Percentiles rank a stretch among this genome's conserved stretches.
These are phyloP conservation scores for Drosophila aff. DNA, from an alignment of 1,140 invertebrate genomes.

Conservation along the genomic window DNA sequence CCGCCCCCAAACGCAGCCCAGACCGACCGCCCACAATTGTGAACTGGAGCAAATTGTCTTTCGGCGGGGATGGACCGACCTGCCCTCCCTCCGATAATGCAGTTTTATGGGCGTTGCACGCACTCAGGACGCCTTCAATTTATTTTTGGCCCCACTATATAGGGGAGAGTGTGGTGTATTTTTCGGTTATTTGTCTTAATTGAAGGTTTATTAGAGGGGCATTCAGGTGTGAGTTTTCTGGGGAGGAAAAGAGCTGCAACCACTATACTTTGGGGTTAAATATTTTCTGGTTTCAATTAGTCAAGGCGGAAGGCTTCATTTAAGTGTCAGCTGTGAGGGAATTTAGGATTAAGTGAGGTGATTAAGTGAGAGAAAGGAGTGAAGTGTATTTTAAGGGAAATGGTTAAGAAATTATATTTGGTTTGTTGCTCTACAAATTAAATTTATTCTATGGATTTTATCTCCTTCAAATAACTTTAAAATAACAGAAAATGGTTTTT, in stretches of 20 bases:
- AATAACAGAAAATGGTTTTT: background rate
- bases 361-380: conserved; percentile 5
- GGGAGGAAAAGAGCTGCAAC: background rate
- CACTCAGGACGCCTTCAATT: conserved; percentile 31
- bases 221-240: conserved; percentile 38
- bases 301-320: conserved; percentile 42
- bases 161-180: conserved; percentile 12
- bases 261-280: conserved; percentile 31
- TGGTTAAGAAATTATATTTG: too few species aligned
- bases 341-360: conserved; percentile 4
- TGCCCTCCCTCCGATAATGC: conserved; percentile 35
- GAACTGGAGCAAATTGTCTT: conserved; percentile 75
- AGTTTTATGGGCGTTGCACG: conserved; percentile 59
- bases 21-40: conserved; percentile 52
- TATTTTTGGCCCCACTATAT: conserved; percentile 27
- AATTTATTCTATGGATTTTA: background rate
- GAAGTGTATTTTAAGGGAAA: background rate
- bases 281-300: conserved; percentile 66
- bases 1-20: conserved; percentile 1
- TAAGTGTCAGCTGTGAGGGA: conserved; percentile 45
- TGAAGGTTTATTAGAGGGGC: conserved; percentile 75
- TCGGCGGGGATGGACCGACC: conserved; percentile 35
- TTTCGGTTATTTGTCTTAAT: conserved; percentile 67
- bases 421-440: background rate
- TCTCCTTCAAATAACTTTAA: background rate